Evolutionary conservation across 2,888 invertebrate species (phyloP), one percentile per base, ranked within the genome.

Genomic region (Teinopalpus imperialis): DNA sequence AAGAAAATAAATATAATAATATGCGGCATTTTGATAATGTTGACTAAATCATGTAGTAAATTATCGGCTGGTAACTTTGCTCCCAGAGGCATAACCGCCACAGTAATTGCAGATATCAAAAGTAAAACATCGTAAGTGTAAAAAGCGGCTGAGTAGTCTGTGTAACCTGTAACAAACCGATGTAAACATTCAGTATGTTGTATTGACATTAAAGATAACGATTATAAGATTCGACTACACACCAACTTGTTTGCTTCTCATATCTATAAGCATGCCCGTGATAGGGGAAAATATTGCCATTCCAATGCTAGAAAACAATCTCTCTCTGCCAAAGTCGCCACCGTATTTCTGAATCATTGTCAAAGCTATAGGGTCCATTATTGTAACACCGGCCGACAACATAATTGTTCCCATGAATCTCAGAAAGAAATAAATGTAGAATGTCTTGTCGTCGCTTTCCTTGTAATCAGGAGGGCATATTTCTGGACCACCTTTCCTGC

Each of bases 81-180:
- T 54, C 94, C 94, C 27, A 95, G 80, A 10, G 94, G 94, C 94
- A 95, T 94, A 58, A 94, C 88, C 51, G 93, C 91, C 3, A 95
- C 94, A 0, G 94, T 92, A 39, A 94, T 69, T 1, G 94, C 93
- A 14, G 95, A 93, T 63, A 95, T 90, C 7, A 93, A 76, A 52
- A 95, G 88, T 24, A 96, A 81, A 32, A 92, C 90, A 64, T 95
- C 95, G 63, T 95, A 95, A 0, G 93, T 91, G 70, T 95, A 95
- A 75, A 96, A 95, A n/a, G 95, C 95, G n/a, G 95, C 93, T 40
- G 95, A 94, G 79, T 95, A 96, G 75, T 96, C 95, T 1, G 94
- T 94, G 72, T 94, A 94, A 56, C 94, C 95, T 89, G 91, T 61
- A 71, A 81, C 70, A 71, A 74, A 67, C 62, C 62, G 67, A 68